Base-by-base conservation (phyloP, 2,888 invertebrate species). In the Scrobipalpa costella region DNA sequence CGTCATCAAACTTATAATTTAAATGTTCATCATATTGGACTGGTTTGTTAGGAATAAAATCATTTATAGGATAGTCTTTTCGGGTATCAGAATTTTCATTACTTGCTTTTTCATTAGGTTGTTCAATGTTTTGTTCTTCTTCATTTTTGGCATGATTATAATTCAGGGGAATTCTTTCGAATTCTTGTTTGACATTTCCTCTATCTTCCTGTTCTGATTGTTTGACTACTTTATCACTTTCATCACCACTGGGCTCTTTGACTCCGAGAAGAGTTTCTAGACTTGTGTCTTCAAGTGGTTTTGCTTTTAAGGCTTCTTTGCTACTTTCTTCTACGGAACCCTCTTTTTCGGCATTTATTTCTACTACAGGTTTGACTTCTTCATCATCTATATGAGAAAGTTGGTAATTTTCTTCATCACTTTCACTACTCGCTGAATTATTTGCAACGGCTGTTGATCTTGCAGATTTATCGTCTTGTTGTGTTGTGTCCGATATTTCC, bases 111-210 rank as follows among this genome's bases (percentile, higher is more conserved):
- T 27, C 33, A 44, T n/a, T 17, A 7, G 58, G 38, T 19, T 27
- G 44, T 6, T 44, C 33, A 33, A 21, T 60, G 36, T 69, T 67
- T 62, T 73, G 67, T 57, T 77, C 68, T 61, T 76, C 62, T 66
- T 71, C 71, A n/a, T 75, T 74, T 62, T 78, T 69, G 50, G 74
- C 78, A 64, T 89, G 89, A 64, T 88, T 88, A 67, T 92, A 90
- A 77, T 89, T 77, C 61, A 85, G 71, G 6, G 92, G 92, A 65
- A 90, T 87, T 72, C 88, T 82, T 80, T 92, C 90, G 76, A 92
- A 88, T 67, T 90, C 80, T 75, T 90, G 82, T 75, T 90, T 90
- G 1, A 88, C 77, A 67, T 90, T 80, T 13, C 63, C 76, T 64
- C 75, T 75, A 65, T 71, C 66, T 61, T 61, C 57, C 62, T 69